Conservation (phyloP, 2,888 invertebrate genomes). For the Melieria crassipennis region DNA sequence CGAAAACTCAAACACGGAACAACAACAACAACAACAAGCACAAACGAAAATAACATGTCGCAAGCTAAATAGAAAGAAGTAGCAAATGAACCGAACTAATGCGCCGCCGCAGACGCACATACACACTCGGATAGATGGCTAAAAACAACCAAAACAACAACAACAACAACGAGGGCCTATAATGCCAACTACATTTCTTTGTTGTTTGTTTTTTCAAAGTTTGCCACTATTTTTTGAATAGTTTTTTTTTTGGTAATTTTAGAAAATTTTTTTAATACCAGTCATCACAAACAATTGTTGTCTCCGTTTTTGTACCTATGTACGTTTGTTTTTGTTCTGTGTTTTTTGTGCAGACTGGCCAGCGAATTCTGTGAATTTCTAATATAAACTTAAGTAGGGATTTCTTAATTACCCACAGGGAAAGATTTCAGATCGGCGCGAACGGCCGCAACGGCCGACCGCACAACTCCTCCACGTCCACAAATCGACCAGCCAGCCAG, state of each 20-base stretch:
- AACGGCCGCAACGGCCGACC: not conserved
- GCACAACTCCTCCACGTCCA: not conserved
- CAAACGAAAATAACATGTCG: not conserved
- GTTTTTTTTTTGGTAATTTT: too few relatives aligned
- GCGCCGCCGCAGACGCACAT: too few relatives aligned
- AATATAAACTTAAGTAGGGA: conserved; percentile 20
- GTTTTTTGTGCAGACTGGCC: not conserved
- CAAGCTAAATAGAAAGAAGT: not conserved
- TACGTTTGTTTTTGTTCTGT: not conserved
- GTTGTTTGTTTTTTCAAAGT: too few relatives aligned
- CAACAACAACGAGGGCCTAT: too few relatives aligned
- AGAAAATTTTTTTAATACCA: too few relatives aligned
- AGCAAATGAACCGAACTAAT: not conserved
- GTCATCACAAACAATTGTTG: not conserved
- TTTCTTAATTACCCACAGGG: conserved; percentile 17
- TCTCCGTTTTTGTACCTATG: not conserved
- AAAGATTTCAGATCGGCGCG: not conserved
- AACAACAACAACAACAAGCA: not conserved
- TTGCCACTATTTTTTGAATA: too few relatives aligned
- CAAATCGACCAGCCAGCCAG: not conserved
- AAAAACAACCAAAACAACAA: too few relatives aligned
- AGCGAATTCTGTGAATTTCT: conserved; percentile 5
- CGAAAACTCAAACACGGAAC: not conserved
- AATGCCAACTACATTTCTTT: too few relatives aligned
- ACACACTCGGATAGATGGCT: too few relatives aligned